Evolutionary conservation across 2,888 invertebrate species (phyloP).

Genomic region (Malthinus flaveolus): DNA sequence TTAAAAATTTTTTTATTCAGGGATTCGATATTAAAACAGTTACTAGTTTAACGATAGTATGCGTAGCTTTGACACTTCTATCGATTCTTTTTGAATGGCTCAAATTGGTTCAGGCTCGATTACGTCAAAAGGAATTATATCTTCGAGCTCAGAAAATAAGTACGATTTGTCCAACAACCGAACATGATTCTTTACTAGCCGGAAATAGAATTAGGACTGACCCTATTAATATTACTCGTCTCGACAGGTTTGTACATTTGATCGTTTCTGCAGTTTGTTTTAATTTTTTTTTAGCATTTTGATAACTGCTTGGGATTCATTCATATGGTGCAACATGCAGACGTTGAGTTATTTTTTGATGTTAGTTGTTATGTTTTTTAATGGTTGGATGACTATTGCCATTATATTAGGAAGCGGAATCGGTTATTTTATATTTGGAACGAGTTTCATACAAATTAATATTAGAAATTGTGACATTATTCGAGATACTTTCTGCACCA

Average conservation of each 20-base stretch:
- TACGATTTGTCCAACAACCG: slow-evolving; percentile 50
- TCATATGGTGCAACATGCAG: slow-evolving; percentile 49
- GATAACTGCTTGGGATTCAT: slow-evolving; percentile 46
- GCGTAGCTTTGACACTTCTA: slow-evolving; percentile 62
- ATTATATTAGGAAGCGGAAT: slow-evolving; percentile 65
- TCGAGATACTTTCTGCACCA: slow-evolving; percentile 53
- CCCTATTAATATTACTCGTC: slow-evolving; percentile 44
- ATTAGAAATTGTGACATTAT: slow-evolving; percentile 56
- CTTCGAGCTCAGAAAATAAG: slow-evolving; percentile 48
- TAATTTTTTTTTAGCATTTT: slow-evolving; percentile 42
- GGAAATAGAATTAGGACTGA: slow-evolving; percentile 36
- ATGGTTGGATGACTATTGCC: slow-evolving; percentile 67
- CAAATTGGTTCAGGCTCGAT: slow-evolving; percentile 55
- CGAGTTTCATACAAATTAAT: slow-evolving; percentile 58
- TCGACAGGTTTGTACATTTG: slow-evolving; percentile 30
- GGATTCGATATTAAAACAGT: slow-evolving; percentile 61
- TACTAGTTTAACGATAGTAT: slow-evolving; percentile 61
- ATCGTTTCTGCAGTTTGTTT: background rate
- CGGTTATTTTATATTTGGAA: slow-evolving; percentile 63
- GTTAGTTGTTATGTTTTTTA: slow-evolving; percentile 75
- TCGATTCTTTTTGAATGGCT: slow-evolving; percentile 66
- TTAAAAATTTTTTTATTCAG: slow-evolving; percentile 66
- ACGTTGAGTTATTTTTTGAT: slow-evolving; percentile 70
- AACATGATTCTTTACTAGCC: slow-evolving; percentile 54
- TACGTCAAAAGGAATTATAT: slow-evolving; percentile 51